Evolutionary conservation across 2,113 vertebrate species (phyloP).

Genomic region (Hipposideros armiger): DNA sequence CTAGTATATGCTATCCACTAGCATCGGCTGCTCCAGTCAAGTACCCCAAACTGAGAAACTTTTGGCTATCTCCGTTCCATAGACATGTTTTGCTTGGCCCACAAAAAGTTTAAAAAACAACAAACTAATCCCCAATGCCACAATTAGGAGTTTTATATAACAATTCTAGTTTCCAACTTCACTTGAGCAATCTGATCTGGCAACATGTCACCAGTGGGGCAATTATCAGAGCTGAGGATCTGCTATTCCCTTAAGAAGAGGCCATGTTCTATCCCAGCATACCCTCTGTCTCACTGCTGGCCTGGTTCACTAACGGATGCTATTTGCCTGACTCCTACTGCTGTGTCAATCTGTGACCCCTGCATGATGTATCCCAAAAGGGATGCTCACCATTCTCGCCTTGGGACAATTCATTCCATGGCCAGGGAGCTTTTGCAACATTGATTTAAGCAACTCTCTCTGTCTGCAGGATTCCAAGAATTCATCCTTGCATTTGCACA

Average conservation of each 20-base stretch:
- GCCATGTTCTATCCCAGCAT: rapidly evolving
- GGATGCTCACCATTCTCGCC: background rate
- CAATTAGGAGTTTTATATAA: background rate
- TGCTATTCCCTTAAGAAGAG: background rate
- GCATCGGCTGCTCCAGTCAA: background rate
- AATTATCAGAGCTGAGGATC: background rate
- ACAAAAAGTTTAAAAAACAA: background rate
- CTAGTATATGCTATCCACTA: rapidly evolving
- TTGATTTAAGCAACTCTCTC: background rate
- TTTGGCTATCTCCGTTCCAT: no score
- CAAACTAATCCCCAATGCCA: background rate
- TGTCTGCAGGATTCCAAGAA: background rate
- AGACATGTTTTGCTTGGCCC: background rate
- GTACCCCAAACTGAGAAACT: background rate
- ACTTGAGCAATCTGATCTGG: background rate
- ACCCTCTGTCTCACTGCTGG: background rate
- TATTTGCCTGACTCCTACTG: background rate
- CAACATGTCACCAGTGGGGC: background rate
- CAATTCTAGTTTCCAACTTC: background rate
- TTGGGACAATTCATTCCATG: background rate
- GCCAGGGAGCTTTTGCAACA: background rate
- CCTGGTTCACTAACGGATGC: rapidly evolving
- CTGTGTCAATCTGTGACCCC: background rate
- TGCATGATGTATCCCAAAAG: background rate
- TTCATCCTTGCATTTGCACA: rapidly evolving